Conservation (phyloP, 2,797 vertebrate species). For the Pipistrellus nathusii region DNA sequence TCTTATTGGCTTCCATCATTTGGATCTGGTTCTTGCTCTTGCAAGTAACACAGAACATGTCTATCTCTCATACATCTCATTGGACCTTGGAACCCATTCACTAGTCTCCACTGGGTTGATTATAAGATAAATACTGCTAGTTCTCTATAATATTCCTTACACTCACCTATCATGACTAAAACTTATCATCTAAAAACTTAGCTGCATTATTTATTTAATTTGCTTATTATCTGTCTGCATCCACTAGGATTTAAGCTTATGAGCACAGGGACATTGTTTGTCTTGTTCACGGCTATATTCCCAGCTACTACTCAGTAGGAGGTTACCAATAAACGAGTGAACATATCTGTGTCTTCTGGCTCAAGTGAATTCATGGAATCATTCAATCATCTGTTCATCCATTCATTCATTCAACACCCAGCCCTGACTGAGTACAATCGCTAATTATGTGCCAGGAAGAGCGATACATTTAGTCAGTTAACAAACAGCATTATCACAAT, state of each 20-base stretch:
- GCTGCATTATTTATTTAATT: conserved; percentile 51
- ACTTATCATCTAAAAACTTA: conserved; percentile 5
- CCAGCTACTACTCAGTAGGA: neutral
- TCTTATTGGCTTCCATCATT: neutral
- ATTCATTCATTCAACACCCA: neutral
- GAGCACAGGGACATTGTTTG: neutral
- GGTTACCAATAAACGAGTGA: neutral
- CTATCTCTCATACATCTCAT: neutral
- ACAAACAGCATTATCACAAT: neutral
- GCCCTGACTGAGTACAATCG: neutral
- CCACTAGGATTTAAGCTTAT: neutral
- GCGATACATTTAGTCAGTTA: neutral
- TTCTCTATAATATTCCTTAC: neutral
- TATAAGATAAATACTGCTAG: neutral
- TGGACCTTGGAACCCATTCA: neutral
- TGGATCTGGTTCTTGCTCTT: neutral
- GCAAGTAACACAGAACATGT: neutral
- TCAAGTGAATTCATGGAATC: neutral
- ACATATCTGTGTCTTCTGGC: neutral
- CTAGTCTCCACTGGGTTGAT: neutral
- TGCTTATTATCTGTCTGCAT: neutral
- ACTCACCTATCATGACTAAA: conserved; percentile 10
- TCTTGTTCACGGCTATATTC: neutral
- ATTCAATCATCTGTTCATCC: neutral
- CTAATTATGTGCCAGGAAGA: neutral